Evolutionary conservation across 2,113 vertebrate genomes (phyloP).

Genomic region (Emberiza fucata): DNA sequence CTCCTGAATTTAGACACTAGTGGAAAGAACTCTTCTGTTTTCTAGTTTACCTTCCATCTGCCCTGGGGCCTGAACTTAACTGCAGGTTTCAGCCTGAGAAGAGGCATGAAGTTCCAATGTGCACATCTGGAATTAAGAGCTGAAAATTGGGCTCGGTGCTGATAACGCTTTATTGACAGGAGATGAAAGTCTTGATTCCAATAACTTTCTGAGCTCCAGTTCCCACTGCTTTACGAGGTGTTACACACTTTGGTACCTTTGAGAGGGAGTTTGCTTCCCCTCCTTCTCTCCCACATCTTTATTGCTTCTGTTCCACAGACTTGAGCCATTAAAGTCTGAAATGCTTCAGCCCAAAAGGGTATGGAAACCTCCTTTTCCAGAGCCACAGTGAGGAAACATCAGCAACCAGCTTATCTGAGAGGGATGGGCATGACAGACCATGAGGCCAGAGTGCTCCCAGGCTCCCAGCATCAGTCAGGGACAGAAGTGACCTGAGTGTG

Average conservation of each 20-base stretch:
- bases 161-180: conserved; percentile 73
- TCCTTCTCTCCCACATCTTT: conserved; percentile 49
- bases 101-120: conserved; percentile 14
- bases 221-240: conserved; percentile 74
- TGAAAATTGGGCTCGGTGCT: conserved; percentile 41
- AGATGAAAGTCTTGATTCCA: conserved; percentile 74
- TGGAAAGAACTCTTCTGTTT: neutral
- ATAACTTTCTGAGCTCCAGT: conserved; percentile 58
- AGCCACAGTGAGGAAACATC: neutral
- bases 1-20: neutral
- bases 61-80: neutral
- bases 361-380: conserved; percentile 2
- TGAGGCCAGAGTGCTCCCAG: neutral
- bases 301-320: conserved; percentile 65
- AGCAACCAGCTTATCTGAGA: neutral
- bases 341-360: neutral
- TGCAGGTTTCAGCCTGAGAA: neutral
- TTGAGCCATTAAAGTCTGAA: conserved; percentile 50
- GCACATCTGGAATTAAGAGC: conserved; percentile 71
- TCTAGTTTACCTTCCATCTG: conserved; percentile 12
- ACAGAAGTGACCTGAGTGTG: neutral
- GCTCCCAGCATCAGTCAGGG: neutral
- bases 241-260: conserved; percentile 65
- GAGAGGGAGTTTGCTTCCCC: conserved; percentile 56
- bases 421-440: neutral